Evolutionary conservation across 2,797 vertebrate species (phyloP).

Genomic region (Characodon lateralis): DNA sequence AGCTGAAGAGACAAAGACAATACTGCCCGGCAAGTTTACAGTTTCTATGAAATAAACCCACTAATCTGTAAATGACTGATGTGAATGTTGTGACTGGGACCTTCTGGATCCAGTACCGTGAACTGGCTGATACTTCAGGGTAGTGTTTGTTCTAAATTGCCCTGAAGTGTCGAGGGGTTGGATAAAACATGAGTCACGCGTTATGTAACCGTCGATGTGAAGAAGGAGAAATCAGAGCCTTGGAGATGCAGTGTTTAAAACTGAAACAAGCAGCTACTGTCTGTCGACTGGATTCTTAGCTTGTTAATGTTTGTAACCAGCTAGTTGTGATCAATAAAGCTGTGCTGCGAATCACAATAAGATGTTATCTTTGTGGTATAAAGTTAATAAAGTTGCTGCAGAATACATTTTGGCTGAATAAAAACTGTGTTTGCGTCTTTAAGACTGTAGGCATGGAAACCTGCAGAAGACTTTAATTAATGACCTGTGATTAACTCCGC

Average conservation of each 20-base stretch:
- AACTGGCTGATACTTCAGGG: conserved; percentile 3
- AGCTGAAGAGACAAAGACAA: conserved; percentile 3
- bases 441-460: not conserved
- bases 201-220: conserved; percentile 32
- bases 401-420: not conserved
- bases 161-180: conserved; percentile 1
- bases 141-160: conserved; percentile 16
- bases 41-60: not conserved
- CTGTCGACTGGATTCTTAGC: not conserved
- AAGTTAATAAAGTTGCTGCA: not conserved
- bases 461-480: conserved; percentile 4
- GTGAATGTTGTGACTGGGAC: conserved; percentile 6
- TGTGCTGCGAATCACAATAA: not conserved
- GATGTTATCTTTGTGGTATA: not conserved
- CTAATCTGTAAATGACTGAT: not conserved
- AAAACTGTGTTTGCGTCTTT: not conserved
- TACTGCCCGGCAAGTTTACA: not conserved
- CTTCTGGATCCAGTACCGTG: not conserved
- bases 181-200: conserved; percentile 21
- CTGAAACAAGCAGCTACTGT: conserved; percentile 2
- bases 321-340: not conserved
- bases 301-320: not conserved
- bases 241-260: conserved; percentile 15
- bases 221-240: conserved; percentile 13
- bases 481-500: not conserved